Base-by-base conservation (phyloP, 2,113 vertebrate species). In the Pholis gunnellus region DNA sequence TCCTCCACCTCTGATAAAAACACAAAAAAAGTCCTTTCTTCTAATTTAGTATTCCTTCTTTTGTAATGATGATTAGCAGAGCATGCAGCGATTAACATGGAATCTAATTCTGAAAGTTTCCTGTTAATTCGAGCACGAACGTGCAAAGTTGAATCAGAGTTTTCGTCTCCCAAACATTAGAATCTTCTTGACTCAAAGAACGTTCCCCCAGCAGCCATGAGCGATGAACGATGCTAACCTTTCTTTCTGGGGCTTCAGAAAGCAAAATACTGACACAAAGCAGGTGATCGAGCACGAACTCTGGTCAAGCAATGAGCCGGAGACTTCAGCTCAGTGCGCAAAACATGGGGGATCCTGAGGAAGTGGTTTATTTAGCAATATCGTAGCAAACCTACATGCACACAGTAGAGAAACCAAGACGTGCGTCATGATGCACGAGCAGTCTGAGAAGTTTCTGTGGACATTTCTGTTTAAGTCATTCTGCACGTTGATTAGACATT, bases 311-410 rank as follows among this genome's bases (percentile, higher is more conserved):
- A 29, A 3, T 15, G 1, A 74, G 38, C 38, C 1, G 17, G 29
- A 75, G 34, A 25, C 34, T 61, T 70, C 9, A 67, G 18, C 31
- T 81, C 46, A 11, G 4, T 22, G 63, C 64, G 0, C 38, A 63
- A 56, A 67, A 6, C 56, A 50, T 31, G 68, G 56, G n/a, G 48
- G 72, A 68, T 56, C 15, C 25, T 10, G 38, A 91, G 89, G 89
- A 91, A 81, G 89, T 88, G 89, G 89, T 89, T 89, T 57, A 22
- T 57, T 67, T 42, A 84, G 89, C 79, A 81, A 61, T 72, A 76
- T 34, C 4, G 46, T 34, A 76, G 72, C 78, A 75, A 72, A 81
- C 69, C 74, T 72, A 69, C 63, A 79, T 64, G 73, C 77, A 69
- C 22, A 50, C 27, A 59, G 74, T 56, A 56, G 31, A 44, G 77